Evolutionary conservation across 2,113 vertebrate genomes (phyloP), one percentile per base, ranked within the genome.

Genomic region (Oxyruncus cristatus): DNA sequence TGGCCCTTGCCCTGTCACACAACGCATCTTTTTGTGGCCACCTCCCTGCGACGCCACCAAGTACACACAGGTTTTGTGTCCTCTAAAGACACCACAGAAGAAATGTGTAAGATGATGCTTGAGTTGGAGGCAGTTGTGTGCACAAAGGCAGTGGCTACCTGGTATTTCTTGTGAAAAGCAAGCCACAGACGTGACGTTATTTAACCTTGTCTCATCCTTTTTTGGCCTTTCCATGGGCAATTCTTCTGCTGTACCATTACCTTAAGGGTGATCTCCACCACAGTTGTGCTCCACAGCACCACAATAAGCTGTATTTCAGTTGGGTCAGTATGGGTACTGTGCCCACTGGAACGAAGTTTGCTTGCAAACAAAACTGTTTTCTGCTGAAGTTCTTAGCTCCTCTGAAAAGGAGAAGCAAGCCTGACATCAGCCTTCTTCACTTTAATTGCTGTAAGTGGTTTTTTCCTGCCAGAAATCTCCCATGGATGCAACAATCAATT

Each of bases 401-500:
- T 91, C 56, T 81, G 88, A 88, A 87, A 94, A 47, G 46, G 17
- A 95, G 44, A 91, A 91, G 32, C 11, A 74, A 91, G 47, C 26
- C 73, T 84, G 90, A 62, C 44, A 76, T 65, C 85, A 78, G 37
- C 76, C 49, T 78, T 91, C 66, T 49, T 86, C 66, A 58, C 56
- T 94, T 92, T 58, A 94, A 93, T 93, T 89, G 62, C 56, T 63
- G 15, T 46, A 80, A 94, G 44, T 61, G 44, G 93, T 93, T 94
- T 72, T 73, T 93, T 86, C 37, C 3, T 94, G 86, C 83, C 87
- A 95, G 63, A 73, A 80, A 78, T 89, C 86, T 94, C 88, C 63
- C 62, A 67, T 35, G 52, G 90, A 95, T 88, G 56, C 49, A 86
- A 55, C 33, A 86, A 91, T 91, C 94, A 94, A 92, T 95, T 95